These are phyloP conservation scores for Pachyramphus minor DNA, from an alignment of 2,113 vertebrate species.

Conservation along the genomic window DNA sequence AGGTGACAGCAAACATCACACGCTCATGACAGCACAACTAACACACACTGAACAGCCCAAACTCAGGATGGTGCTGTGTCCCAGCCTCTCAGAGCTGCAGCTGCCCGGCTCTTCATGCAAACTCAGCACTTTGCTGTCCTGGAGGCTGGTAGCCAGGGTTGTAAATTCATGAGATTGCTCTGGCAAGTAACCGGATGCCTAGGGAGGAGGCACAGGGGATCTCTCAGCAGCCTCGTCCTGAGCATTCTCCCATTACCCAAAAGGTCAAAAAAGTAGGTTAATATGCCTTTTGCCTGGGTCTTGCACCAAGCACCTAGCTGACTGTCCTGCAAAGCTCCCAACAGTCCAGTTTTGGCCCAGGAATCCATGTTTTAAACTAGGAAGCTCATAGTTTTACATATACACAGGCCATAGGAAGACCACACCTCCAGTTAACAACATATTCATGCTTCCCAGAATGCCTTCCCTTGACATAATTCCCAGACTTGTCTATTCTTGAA, in stretches of 20 bases:
- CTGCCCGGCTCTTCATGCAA: background rate
- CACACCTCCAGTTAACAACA: background rate
- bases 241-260: background rate
- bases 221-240: constrained; percentile 17
- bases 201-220: background rate
- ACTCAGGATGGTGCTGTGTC: background rate
- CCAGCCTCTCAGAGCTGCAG: background rate
- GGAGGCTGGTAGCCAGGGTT: background rate
- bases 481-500: background rate
- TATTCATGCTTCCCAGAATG: fast-evolving
- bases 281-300: background rate
- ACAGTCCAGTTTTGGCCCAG: background rate
- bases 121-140: constrained; percentile 21
- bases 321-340: background rate
- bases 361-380: background rate
- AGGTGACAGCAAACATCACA: background rate
- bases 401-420: background rate
- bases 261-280: constrained; percentile 49
- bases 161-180: constrained; percentile 45
- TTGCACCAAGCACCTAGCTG: fast-evolving
- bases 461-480: background rate
- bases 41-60: background rate
- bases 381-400: background rate
- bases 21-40: background rate
- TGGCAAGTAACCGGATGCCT: constrained; percentile 37